Evolutionary conservation across 2,888 invertebrate species (phyloP), one percentile per base, ranked within the genome.

Genomic region (Diabrotica balteata): DNA sequence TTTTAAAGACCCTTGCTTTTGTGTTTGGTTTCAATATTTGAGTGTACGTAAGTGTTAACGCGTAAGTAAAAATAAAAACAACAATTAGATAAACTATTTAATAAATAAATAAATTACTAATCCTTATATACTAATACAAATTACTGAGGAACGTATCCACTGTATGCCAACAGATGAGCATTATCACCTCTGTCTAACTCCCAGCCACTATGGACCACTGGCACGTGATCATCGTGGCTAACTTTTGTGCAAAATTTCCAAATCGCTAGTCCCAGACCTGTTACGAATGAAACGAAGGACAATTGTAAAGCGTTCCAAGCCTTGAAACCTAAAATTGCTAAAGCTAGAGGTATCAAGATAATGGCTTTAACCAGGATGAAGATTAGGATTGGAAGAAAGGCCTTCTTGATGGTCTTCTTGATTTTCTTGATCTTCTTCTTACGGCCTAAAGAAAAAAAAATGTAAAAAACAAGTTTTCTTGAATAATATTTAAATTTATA

Each of bases 241-340:
- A 93, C 90, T 88, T 94, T 94, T 83, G 93, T 92, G 88, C 93
- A 94, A 74, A 94, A 87, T 84, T 94, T 93, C 90, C 93, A 94
- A 83, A 94, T 91, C 74, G 93, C 93, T 84, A 94, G 86, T 70
- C 91, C 93, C 73, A 93, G 90, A 78, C 93, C 92, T 45, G 93
- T 90, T 77, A 94, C 89, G 86, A 94, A 94, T 53, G 93, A 93
- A 88, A 93, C 91, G 90, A 94, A 94, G 17, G 93, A 93, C 78
- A 94, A 88, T 80, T 93, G 93, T 75, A 94, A 89, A 7, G 94
- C 93, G 83, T 94, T 94, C 91, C 93, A 94, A 55, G 94, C 93
- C 86, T 94, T 94, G 81, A 94, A 86, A 79, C 93, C 93, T 73
- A 94, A 88, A 72, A 94, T 90, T 79, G 93, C 94, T 80, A 94